These are phyloP conservation scores for Mantis religiosa DNA, from an alignment of 2,888 invertebrate genomes.

Conservation along the genomic window DNA sequence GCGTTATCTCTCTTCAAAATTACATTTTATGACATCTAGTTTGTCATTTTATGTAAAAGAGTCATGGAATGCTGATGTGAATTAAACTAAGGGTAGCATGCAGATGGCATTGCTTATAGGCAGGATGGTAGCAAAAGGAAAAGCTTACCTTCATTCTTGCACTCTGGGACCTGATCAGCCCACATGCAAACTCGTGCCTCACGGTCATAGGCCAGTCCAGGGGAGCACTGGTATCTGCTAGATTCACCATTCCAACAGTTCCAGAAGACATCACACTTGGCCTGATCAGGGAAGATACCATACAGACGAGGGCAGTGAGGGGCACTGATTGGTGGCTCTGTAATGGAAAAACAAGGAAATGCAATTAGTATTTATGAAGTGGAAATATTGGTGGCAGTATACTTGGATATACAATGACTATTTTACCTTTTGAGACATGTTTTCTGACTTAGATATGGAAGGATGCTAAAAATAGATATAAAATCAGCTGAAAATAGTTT, in stretches of 20 bases:
- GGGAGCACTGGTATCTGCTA: slow-evolving; percentile 90
- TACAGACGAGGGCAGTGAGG: slow-evolving; percentile 82
- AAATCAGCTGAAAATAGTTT: no score
- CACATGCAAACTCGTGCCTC: slow-evolving; percentile 93
- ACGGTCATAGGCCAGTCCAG: slow-evolving; percentile 89
- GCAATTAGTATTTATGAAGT: background rate
- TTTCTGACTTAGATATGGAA: no score
- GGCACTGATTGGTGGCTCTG: slow-evolving; percentile 80
- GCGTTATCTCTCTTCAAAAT: no score
- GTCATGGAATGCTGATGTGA: no score
- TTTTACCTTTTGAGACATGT: no score
- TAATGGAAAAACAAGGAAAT: slow-evolving; percentile 27
- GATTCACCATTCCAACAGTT: slow-evolving; percentile 96
- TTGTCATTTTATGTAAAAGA: no score
- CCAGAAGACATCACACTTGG: slow-evolving; percentile 91
- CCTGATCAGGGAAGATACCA: slow-evolving; percentile 86
- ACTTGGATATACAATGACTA: no score
- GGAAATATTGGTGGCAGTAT: background rate
- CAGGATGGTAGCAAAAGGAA: no score
- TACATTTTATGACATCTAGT: no score
- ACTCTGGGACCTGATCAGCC: slow-evolving; percentile 92
- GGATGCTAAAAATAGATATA: background rate
- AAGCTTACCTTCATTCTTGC: slow-evolving; percentile 74
- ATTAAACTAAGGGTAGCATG: no score
- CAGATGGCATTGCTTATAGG: no score